Conservation (phyloP, 2,113 vertebrate species). For the Perognathus longimembris region DNA sequence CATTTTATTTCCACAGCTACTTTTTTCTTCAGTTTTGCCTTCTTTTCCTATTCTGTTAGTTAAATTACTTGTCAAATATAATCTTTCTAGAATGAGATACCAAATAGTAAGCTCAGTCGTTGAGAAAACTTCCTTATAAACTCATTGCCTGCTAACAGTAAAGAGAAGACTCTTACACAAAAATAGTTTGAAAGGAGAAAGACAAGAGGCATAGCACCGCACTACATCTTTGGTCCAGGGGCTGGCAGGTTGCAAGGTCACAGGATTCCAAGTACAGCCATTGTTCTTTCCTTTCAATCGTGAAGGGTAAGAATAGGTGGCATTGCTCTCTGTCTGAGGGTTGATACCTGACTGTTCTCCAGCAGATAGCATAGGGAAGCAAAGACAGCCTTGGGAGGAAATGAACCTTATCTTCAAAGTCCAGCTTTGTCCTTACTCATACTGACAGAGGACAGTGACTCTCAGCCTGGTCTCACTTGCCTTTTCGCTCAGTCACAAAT, state of each 20-base stretch:
- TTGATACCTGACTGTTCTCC: background rate
- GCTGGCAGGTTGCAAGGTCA: background rate
- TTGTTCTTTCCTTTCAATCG: background rate
- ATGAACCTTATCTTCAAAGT: background rate
- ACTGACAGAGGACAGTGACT: background rate
- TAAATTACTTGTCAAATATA: constrained; percentile 64
- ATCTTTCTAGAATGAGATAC: constrained; percentile 51
- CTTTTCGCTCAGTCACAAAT: background rate
- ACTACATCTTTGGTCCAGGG: background rate
- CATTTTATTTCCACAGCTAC: constrained; percentile 63
- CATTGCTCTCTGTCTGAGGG: background rate
- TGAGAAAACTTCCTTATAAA: background rate
- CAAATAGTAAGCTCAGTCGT: constrained; percentile 46
- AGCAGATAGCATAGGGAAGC: background rate
- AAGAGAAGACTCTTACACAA: background rate
- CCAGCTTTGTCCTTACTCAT: background rate
- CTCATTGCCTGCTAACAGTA: background rate
- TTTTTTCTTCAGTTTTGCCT: constrained; percentile 49
- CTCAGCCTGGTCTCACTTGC: background rate
- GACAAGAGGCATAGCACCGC: background rate
- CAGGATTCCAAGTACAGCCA: background rate
- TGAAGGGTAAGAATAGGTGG: background rate
- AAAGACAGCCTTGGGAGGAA: background rate
- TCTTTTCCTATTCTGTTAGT: constrained; percentile 53
- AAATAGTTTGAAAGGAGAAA: background rate